Evolutionary conservation across 92 coral and sea anemone species (phyloP), one percentile per base, ranked within the genome.

Genomic region (Phenganax marumi): DNA sequence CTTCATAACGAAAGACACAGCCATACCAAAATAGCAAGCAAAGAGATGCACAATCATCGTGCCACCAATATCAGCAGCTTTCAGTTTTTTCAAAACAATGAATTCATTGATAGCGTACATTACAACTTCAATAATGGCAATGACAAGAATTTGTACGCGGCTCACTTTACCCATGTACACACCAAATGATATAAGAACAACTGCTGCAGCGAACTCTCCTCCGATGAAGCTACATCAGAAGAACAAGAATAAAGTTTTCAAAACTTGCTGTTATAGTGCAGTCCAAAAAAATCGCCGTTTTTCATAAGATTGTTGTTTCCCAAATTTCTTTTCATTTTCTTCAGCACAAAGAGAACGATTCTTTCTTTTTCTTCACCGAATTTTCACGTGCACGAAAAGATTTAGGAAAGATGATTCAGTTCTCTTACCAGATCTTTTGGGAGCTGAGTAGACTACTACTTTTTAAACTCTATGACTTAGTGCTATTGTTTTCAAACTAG

Each of bases 81-180:
- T 75, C 43, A 90, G 82, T 23, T 86, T 83, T 69, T 90, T 86
- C 11, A 87, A 47, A 23, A 90, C 88, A 56, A 90, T 85, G 65
- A 85, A 57, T 71, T 90, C 92, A 73, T 90, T 90, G 80, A 90
- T 75, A 23, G 89, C 85, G 33, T 80, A 90, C 77, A 90, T 87
- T 6, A 90, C 80, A 0, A 87, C 57, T 56, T 90, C 92, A 10
- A 90, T 78, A 51, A 85, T 61, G 8, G 81, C 86, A 73, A 90
- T 85, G 86, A 90, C 85, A 68, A 90, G 74, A 51, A 90, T 55
- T 64, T 90, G 93, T 50, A 90, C 65, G 7, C 93, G 93, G 64
- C 89, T 90, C 51, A 88, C 91, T 81, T 88, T 90, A 49, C 93
- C 93, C 80, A 90, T 77, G 70, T 87, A 90, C 23, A 90, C 90